phyloP scores from a whole-genome alignment of 1,140 invertebrate species.

The Microplitis demolitor region DNA sequence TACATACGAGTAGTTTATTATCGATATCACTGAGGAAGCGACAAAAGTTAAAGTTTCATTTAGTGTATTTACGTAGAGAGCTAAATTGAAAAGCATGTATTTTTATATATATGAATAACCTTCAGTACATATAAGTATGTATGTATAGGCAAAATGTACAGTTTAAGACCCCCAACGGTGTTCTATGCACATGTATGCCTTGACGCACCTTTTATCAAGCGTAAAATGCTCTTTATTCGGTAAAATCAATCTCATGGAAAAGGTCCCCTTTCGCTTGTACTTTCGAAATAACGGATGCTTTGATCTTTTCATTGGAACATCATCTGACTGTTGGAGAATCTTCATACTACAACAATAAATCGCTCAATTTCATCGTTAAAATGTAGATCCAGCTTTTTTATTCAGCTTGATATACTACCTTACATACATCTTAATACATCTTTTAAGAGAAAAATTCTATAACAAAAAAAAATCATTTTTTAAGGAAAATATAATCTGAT shows the following conservation, averaged over 20 bases:
- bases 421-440: no score
- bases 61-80: neutral
- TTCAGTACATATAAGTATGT: neutral
- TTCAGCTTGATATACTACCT: neutral
- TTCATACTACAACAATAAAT: constrained; percentile 14
- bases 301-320: constrained; percentile 47
- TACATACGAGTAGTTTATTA: no score
- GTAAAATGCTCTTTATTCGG: constrained; percentile 45
- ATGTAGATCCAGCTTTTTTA: neutral
- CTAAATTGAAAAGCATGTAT: neutral
- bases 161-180: constrained; percentile 19
- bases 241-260: constrained; percentile 52
- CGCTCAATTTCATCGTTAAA: constrained; percentile 21
- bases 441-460: no score
- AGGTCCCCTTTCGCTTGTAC: constrained; percentile 37
- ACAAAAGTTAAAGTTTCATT: neutral
- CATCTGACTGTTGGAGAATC: constrained; percentile 35
- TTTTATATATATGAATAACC: neutral
- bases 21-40: no score
- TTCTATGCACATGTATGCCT: constrained; percentile 39
- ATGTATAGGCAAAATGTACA: neutral
- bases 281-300: constrained; percentile 43
- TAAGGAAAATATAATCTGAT: no score
- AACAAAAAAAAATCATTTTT: no score
- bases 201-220: constrained; percentile 53